Evolutionary conservation across 2,888 invertebrate species (phyloP), one percentile per base, ranked within the genome.

Genomic region (Melieria crassipennis): DNA sequence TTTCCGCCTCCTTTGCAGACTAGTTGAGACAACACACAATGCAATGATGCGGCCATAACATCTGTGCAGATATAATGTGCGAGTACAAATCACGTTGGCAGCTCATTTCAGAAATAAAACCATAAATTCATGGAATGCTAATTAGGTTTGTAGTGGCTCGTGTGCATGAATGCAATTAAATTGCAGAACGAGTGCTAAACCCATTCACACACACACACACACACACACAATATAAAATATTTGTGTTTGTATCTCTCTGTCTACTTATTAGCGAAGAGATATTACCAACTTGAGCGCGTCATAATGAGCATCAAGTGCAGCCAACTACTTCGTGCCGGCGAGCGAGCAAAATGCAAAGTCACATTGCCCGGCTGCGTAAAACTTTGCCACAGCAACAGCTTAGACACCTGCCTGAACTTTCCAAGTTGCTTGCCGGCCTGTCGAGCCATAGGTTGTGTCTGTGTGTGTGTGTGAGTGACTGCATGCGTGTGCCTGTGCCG

Each of bases 81-180:
- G 57, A 58, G 50, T 66, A 66, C 60, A 66, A 58, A 66, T 66
- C 66, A 58, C 58, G 50, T 66, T 66, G 58, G 57, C 58, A 58
- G 60, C 66, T 66, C 66, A 66, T 66, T 57, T 46, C 10, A 30
- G 10, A 57, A 57, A 30, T 30, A 30, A 30, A 30, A 30, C 30
- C 30, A 30, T 30, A 9, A 58, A 58, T 66, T 48, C 43, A 43
- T 66, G 66, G 47, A 66, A 67, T 67, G 43, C 60, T 67, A 67
- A 67, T 67, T 67, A 67, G 61, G 60, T 60, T 61, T 61, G 61
- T 67, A 67, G 61, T 61, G 52, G 50, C 11, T 52, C 57, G 45
- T 16, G 45, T 67, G 60, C 67, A 67, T 67, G 52, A 50, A 60
- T 58, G 66, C 50, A 66, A 67, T 67, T 67, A 67, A 67, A 67